Base-by-base conservation (phyloP, 2,888 invertebrate species). In the Calameuta filiformis region DNA sequence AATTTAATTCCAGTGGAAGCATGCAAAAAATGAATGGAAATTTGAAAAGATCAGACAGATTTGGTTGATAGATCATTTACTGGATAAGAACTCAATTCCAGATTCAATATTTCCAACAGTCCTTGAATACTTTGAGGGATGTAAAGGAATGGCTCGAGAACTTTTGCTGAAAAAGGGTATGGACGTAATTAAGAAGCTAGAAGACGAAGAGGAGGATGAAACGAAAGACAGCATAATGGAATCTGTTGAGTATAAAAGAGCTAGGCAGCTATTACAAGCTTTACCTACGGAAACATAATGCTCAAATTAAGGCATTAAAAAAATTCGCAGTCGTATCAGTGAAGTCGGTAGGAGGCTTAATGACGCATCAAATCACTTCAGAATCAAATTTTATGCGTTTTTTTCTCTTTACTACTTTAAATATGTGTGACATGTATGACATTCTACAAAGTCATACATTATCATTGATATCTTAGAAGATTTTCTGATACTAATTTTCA, bases 1-100 rank as follows among this genome's bases (percentile, higher is more conserved):
- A 56, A 56, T 56, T 56, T 9, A 34, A 74, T 85, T 84, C 11
- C 94, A 95, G 86, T 97, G 97, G 96, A 95, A 96, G 89, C 93
- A 95, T 87, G 93, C 94, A 80, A 93, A 92, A 82, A 91, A 91
- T 73, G 94, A 95, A 85, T 97, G 97, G 97, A 97, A 96, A 90
- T 97, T 97, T 89, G 95, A 95, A 91, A 97, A 97, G 90, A 91
- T 95, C 1, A 94, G 94, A 80, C 97, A 97, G 92, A 94, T 95
- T n/a, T 96, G 96, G 94, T 92, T 97, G 75, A 94, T 94, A 83
- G 94, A 95, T 82, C 93, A 95, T 85, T 94, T 96, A 85, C 94
- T 96, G 83, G 94, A 95, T 79, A 91, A 93, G 23, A 88, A 90
- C 4, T 93, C 94, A 82, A 89, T 96, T 11, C 94, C 94, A 6